Evolutionary conservation across 2,113 vertebrate species (phyloP).

Genomic region (Ceratotherium simum): DNA sequence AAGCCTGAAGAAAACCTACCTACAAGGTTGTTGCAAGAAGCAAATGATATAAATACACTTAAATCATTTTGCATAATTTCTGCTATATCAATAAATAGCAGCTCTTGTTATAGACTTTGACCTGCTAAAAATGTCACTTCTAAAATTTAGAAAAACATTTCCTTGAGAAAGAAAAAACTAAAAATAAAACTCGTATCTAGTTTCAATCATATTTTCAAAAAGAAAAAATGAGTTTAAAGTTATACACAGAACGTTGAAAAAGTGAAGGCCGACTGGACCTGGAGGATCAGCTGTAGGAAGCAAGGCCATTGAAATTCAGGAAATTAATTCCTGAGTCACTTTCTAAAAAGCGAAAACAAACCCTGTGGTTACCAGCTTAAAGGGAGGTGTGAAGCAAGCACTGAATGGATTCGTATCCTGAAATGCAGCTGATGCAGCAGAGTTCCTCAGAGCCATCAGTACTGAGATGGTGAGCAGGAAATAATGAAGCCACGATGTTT

Average conservation of each 20-base stretch:
- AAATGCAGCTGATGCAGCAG: not conserved
- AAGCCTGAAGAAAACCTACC: not conserved
- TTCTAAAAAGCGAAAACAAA: not conserved
- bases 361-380: not conserved
- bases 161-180: not conserved
- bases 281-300: not conserved
- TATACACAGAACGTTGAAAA: not conserved
- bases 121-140: not conserved
- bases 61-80: not conserved
- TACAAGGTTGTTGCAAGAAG: not conserved
- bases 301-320: not conserved
- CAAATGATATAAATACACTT: not conserved
- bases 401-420: not conserved
- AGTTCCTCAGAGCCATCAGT: not conserved
- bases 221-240: not conserved
- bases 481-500: not conserved
- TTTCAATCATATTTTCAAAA: slow-evolving; percentile 21
- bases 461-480: not conserved
- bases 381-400: not conserved
- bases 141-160: not conserved
- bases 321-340: slow-evolving; percentile 46
- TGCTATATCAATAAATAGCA: not conserved
- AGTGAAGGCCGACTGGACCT: not conserved
- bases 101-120: not conserved
- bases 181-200: not conserved